Conservation (phyloP, 2,113 vertebrate species). For the Amazona vittata region DNA sequence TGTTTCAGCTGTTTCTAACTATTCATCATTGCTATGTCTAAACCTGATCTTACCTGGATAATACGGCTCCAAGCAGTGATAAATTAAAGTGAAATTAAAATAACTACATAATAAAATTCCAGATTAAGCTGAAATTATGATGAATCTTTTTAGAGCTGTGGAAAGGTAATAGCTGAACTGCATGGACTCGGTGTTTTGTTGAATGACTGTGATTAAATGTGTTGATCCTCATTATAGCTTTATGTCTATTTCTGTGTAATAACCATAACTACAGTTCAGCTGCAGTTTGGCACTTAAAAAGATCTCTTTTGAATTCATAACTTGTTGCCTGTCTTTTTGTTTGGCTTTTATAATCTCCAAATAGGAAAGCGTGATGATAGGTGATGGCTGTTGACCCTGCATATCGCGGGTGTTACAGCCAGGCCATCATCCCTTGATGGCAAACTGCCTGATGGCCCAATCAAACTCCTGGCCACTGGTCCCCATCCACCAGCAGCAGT, state of each 20-base stretch:
- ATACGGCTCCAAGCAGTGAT: constrained; percentile 23
- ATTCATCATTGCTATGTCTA: neutral
- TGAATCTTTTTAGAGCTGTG: constrained; percentile 6
- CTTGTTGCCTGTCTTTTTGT: neutral
- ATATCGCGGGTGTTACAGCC: neutral
- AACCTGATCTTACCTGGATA: constrained; percentile 22
- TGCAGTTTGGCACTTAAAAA: neutral
- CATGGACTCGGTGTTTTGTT: neutral
- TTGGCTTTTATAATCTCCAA: neutral
- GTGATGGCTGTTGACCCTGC: neutral
- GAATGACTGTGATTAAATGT: constrained; percentile 16
- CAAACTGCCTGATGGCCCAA: neutral
- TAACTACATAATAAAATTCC: constrained; percentile 37
- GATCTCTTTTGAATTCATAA: neutral
- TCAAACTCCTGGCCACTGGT: neutral
- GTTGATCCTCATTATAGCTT: constrained; percentile 18
- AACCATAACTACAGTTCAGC: neutral
- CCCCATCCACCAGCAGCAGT: neutral
- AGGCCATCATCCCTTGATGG: neutral
- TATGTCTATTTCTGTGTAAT: constrained; percentile 1
- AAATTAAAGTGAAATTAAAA: constrained; percentile 57
- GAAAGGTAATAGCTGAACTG: constrained; percentile 11
- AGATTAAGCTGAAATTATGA: constrained; percentile 25
- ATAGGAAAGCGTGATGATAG: neutral
- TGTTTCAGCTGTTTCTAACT: neutral